Base-by-base conservation (phyloP, 2,113 vertebrate species). In the Hyperopisus bebe region DNA sequence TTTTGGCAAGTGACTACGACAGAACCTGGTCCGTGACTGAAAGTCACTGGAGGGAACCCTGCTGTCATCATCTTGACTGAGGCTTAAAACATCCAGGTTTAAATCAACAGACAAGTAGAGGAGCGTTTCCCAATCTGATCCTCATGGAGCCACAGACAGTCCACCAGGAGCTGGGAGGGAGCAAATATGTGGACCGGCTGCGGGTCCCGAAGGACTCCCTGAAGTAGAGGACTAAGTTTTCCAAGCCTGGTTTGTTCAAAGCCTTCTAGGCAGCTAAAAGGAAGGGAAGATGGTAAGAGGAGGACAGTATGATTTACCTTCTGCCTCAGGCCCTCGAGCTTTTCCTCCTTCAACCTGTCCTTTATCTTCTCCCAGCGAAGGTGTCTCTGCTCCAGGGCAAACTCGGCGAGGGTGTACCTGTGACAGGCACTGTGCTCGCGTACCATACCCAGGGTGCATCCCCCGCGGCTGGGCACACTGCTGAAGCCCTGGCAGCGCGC, bases 401-500 rank as follows among this genome's bases (percentile, higher is more conserved):
- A 99, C 94, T 98, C 98, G 0, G 97, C 96, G 15, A 99, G 93
- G 0, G 98, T 98, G 94, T 97, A 99, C 5, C 94, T 96, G 88
- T 93, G 94, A 88, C 95, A 95, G 44, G 94, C 91, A 27, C 94
- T 97, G 94, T 99, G 98, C 87, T 95, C 96, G 87, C 94, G 95
- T 91, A 96, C 94, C 98, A 99, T 99, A 8, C 98, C 98, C 90
- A 99, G 94, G n/a, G 97, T 98, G 80, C 98, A 99, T 86, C 98
- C 98, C 0, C 98, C 98, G 0, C 97, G 96, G 93, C 98, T 98
- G 35, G 98, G 98, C 93, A 99, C 98, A 0, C 98, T 98, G 70
- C 97, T 98, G 95, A 99, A 99, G 46, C 98, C 98, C 94, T 99
- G 98, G 94, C 98, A 99, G 91, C 98, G 96, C 0, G 97, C 97